Evolutionary conservation across 2,797 vertebrate genomes (phyloP).

Genomic region (Monodelphis domestica): DNA sequence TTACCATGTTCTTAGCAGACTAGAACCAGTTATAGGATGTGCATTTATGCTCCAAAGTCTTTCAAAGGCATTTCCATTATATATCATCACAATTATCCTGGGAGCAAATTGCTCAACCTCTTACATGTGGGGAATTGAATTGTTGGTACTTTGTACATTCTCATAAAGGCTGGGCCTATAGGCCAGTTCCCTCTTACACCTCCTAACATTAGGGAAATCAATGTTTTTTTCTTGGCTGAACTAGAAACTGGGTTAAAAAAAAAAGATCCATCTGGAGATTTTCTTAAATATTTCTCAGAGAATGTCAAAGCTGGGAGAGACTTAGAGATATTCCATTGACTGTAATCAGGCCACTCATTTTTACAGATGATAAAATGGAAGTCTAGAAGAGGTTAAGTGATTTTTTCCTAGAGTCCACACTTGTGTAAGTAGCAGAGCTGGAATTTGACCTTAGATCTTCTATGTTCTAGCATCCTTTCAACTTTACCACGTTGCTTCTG

Average conservation of each 20-base stretch:
- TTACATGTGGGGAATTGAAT: not conserved
- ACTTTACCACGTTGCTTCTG: not conserved
- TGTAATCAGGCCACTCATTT: not conserved
- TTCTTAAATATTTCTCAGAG: slow-evolving; percentile 55
- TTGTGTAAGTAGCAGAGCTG: not conserved
- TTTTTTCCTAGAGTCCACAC: not conserved
- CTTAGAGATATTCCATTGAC: not conserved
- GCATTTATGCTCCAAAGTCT: not conserved
- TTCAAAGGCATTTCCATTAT: not conserved
- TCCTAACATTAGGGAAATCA: slow-evolving; percentile 29
- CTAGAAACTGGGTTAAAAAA: slow-evolving; percentile 27
- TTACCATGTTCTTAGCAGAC: not conserved
- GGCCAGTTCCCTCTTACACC: not conserved
- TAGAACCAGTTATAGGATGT: not conserved
- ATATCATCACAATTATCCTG: not conserved
- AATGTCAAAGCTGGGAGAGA: not conserved
- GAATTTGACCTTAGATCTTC: not conserved
- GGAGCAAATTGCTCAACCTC: not conserved
- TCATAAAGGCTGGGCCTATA: not conserved
- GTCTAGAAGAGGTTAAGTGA: not conserved
- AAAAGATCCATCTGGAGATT: slow-evolving; percentile 57
- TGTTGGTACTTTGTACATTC: not conserved
- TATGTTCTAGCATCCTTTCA: not conserved
- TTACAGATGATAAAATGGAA: not conserved
- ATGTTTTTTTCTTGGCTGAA: slow-evolving; percentile 62